These are phyloP conservation scores for Macrotrachela quadricornifera DNA, from an alignment of 1,140 invertebrate species.

Conservation along the genomic window DNA sequence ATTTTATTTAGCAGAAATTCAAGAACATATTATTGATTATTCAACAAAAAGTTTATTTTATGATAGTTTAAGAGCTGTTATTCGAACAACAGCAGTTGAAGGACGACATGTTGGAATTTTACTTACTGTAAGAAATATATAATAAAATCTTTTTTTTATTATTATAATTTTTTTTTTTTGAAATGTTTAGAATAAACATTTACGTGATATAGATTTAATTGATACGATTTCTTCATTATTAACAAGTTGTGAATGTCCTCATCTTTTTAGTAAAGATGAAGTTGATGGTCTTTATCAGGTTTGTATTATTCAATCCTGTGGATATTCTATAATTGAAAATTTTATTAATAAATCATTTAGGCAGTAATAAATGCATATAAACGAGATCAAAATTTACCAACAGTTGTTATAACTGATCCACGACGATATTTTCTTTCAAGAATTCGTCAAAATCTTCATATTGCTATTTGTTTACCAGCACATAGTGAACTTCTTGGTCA, in stretches of 20 bases:
- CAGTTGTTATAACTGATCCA: slow-evolving; percentile 14
- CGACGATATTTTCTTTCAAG: slow-evolving; percentile 28
- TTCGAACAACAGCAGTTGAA: slow-evolving; percentile 25
- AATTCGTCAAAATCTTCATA: slow-evolving; percentile 27
- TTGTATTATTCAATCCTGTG: background rate
- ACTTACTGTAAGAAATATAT: slow-evolving; percentile 18
- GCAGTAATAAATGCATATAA: background rate
- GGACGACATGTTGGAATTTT: slow-evolving; percentile 22
- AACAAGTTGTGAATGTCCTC: slow-evolving; percentile 26
- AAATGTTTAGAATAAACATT: slow-evolving; percentile 18
- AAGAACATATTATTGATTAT: slow-evolving; percentile 20
- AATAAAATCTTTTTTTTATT: background rate
- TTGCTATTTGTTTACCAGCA: slow-evolving; percentile 24
- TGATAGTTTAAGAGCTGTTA: slow-evolving; percentile 25
- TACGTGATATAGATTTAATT: slow-evolving; percentile 21
- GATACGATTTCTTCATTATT: slow-evolving; percentile 28
- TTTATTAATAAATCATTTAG: background rate
- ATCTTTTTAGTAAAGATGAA: slow-evolving; percentile 30
- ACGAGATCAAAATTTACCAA: background rate
- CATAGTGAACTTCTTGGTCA: slow-evolving; percentile 17
- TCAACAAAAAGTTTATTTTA: slow-evolving; percentile 26
- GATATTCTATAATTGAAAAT: background rate
- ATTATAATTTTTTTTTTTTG: background rate
- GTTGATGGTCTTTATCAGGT: slow-evolving; percentile 25
- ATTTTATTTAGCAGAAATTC: slow-evolving; percentile 25